Conservation (phyloP, 53 echinoderm and acorn worm genomes). For the Hippasteria phrygiana region DNA sequence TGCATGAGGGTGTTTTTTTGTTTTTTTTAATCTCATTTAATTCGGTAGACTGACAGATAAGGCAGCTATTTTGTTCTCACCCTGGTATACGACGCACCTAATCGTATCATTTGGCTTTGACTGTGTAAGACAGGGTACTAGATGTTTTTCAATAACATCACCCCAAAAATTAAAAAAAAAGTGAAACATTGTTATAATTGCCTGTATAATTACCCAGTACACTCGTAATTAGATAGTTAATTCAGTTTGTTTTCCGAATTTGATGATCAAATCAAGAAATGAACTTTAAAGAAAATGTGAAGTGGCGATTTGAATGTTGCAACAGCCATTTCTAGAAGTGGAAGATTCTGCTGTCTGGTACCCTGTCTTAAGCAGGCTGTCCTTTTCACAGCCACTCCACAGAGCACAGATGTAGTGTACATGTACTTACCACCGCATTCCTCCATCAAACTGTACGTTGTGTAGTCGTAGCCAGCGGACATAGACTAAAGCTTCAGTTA, state of each 20-base stretch:
- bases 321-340: neutral
- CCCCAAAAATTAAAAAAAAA: neutral
- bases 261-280: neutral
- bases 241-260: neutral
- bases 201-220: neutral
- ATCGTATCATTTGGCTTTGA: slow-evolving; percentile 28
- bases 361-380: neutral
- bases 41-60: slow-evolving; percentile 33
- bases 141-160: neutral
- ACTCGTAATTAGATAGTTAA: neutral
- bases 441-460: neutral
- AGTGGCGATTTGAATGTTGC: neutral
- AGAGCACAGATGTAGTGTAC: slow-evolving; percentile 14
- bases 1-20: slow-evolving; percentile 57
- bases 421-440: slow-evolving; percentile 17
- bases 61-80: neutral
- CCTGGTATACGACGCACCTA: slow-evolving; percentile 38
- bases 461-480: neutral
- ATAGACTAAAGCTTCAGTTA: neutral
- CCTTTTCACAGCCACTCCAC: neutral
- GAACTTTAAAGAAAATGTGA: neutral
- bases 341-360: neutral
- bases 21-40: neutral
- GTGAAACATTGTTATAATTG: neutral
- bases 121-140: slow-evolving; percentile 46